Base-by-base conservation (phyloP, 2,888 invertebrate genomes). In the Ormyrus rosae region DNA sequence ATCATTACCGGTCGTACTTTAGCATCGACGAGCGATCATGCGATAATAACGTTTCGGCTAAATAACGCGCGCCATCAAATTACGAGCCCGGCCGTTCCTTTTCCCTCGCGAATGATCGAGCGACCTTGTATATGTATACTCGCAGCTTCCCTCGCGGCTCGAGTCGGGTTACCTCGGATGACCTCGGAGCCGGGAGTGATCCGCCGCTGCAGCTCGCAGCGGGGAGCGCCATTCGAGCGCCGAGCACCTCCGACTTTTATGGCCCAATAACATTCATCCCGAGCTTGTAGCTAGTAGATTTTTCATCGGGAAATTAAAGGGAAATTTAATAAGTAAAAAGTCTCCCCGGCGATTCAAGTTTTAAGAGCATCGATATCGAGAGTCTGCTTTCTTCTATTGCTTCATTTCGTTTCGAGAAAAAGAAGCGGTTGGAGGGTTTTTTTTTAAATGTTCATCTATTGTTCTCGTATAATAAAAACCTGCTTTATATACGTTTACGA, bases 171-270 rank as follows among this genome's bases (percentile, higher is more conserved):
- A 56, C 13, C 13, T 13, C 13, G 13, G 13, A 13, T 63, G 68
- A 79, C 69, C 73, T 73, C 73, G 58, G 34, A n/a, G n/a, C 11
- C 69, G 60, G 58, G 13, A 11, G 34, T 9, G n/a, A 72, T 11
- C 13, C 34, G 19, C 50, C 19, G 48, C 45, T 56, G n/a, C 63
- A 5, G 19, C 6, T 46, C 87, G 81, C 87, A 85, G 86, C 87
- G 71, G 87, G 86, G 85, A 85, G 83, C 84, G 83, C 86, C 84
- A 85, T 86, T 86, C 85, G 84, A 85, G 84, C 83, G 83, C 72
- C 83, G 83, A 86, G 19, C 19, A 19, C 34, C 34, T 34, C 34
- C 34, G 34, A 34, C 34, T 34, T 34, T 34, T 34, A 34, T 2
- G 34, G 34, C 34, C 34, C 34, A 3, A 34, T 34, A 34, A 34